phyloP scores from a whole-genome alignment of 2,888 invertebrate species.

The Orthosia cruda region DNA sequence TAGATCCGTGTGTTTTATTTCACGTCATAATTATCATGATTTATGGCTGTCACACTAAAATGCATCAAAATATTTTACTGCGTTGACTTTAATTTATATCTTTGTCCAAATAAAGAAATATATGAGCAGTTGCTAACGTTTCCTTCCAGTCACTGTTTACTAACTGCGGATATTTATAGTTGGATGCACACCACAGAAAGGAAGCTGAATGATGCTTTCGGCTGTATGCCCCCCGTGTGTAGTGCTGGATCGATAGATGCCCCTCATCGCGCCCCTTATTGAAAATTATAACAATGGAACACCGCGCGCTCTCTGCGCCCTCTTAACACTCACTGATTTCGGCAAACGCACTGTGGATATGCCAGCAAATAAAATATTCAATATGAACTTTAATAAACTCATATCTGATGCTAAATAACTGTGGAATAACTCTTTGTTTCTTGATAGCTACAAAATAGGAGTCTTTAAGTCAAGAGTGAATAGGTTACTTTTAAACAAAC shows the following conservation, averaged over 20 bases:
- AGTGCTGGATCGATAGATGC: conserved; percentile 88
- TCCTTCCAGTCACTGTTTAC: conserved; percentile 68
- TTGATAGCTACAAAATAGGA: too few species aligned
- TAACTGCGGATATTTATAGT: conserved; percentile 86
- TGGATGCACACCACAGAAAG: conserved; percentile 87
- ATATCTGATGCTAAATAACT: conserved; percentile 5
- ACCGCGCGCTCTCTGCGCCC: conserved; percentile 86
- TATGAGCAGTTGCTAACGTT: conserved; percentile 53
- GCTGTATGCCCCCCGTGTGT: conserved; percentile 80
- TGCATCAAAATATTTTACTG: conserved; percentile 26
- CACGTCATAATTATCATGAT: background rate
- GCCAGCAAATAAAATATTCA: conserved; percentile 61
- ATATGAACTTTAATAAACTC: conserved; percentile 56
- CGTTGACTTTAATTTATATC: conserved; percentile 15
- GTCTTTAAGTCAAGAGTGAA: too few species aligned
- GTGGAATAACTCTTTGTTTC: too few species aligned
- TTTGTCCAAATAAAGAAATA: conserved; percentile 24
- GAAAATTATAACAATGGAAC: conserved; percentile 92
- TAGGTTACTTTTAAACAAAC: too few species aligned
- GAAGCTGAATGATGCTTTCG: conserved; percentile 80
- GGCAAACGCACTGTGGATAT: conserved; percentile 86
- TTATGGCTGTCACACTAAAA: background rate
- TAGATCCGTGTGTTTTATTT: background rate
- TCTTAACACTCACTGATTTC: conserved; percentile 92
- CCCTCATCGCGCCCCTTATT: conserved; percentile 92